These are phyloP conservation scores for Eristalinus sepulchralis DNA, from an alignment of 2,888 invertebrate genomes.

Conservation along the genomic window DNA sequence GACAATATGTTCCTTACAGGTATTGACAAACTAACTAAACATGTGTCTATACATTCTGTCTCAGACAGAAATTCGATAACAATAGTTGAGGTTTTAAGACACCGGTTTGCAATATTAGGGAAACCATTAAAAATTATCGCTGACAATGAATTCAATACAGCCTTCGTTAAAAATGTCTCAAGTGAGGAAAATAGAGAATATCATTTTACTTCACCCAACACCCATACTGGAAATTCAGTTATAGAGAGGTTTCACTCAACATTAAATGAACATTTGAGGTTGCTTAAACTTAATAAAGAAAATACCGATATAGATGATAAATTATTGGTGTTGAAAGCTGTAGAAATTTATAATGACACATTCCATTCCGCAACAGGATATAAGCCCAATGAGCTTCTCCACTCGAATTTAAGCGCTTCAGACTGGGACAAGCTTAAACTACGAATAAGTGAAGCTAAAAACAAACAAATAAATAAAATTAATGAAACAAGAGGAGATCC, in stretches of 20 bases:
- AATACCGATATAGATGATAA: constrained; percentile 43
- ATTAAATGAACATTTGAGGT: constrained; percentile 52
- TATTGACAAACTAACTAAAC: neutral
- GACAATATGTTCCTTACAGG: constrained; percentile 31
- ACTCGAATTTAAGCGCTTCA: constrained; percentile 36
- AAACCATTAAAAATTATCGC: constrained; percentile 20
- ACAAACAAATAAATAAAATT: constrained; percentile 15
- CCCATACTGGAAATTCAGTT: constrained; percentile 32
- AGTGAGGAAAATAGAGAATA: neutral
- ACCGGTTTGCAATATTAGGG: neutral
- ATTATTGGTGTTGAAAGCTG: constrained; percentile 42
- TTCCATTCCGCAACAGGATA: constrained; percentile 53
- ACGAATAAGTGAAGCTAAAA: constrained; percentile 16
- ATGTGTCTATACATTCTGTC: neutral
- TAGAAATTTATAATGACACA: constrained; percentile 52
- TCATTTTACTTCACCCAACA: constrained; percentile 22
- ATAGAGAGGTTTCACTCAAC: constrained; percentile 48
- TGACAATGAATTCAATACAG: constrained; percentile 44
- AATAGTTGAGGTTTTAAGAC: too few relatives aligned
- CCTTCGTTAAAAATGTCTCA: neutral
- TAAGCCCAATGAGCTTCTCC: constrained; percentile 52
- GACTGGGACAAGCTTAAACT: constrained; percentile 39
- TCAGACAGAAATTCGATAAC: constrained; percentile 7
- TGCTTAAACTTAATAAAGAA: constrained; percentile 45
- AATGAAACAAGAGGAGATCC: neutral